phyloP scores from a whole-genome alignment of 2,797 vertebrate species.

The Pangasius djambal region DNA sequence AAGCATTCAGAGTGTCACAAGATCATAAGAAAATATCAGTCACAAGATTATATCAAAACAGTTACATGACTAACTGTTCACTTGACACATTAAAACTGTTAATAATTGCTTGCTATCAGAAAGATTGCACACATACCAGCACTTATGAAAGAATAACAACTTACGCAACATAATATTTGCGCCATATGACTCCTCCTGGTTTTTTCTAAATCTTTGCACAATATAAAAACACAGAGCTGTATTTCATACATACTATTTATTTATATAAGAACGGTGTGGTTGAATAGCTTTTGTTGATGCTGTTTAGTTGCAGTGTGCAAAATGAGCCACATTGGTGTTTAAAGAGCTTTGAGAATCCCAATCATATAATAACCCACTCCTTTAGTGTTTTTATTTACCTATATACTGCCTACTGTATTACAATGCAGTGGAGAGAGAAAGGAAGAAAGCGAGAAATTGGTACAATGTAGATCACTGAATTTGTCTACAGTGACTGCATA shows the following conservation, averaged over 20 bases:
- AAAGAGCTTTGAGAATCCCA: constrained; percentile 1
- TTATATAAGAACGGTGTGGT: neutral
- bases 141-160: constrained; percentile 30
- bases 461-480: neutral
- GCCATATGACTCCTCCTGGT: neutral
- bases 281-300: neutral
- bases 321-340: constrained; percentile 33
- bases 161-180: constrained; percentile 42
- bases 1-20: neutral
- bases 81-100: constrained; percentile 34
- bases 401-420: neutral
- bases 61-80: constrained; percentile 28
- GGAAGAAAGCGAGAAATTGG: neutral
- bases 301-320: constrained; percentile 27
- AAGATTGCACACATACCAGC: constrained; percentile 40
- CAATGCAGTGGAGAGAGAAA: neutral
- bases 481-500: constrained; percentile 4
- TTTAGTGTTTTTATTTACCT: neutral
- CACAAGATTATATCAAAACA: neutral
- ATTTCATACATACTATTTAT: neutral
- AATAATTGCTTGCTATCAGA: constrained; percentile 63
- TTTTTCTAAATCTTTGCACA: constrained; percentile 6
- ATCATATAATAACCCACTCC: neutral
- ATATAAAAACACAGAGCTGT: neutral
- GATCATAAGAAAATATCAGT: neutral